Percentiles rank a stretch among this genome's conserved stretches.
These are phyloP conservation scores for Sibirionetta formosa DNA, from an alignment of 2,797 vertebrate genomes.

Conservation along the genomic window DNA sequence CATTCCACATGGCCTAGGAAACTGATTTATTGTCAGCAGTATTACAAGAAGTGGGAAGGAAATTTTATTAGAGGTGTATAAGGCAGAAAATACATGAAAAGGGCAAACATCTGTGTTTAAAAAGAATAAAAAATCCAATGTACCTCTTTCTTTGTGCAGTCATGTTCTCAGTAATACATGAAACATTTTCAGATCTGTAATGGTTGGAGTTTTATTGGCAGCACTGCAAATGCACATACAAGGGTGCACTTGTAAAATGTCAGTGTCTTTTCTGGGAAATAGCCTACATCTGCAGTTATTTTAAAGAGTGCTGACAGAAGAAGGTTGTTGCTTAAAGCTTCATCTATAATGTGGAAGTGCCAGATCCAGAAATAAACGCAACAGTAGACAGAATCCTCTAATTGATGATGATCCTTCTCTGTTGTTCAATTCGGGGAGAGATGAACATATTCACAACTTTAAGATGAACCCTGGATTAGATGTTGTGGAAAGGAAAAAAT, in stretches of 20 bases:
- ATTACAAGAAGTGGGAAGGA: not conserved
- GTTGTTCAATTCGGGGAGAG: not conserved
- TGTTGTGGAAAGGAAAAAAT: not conserved
- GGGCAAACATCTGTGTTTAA: not conserved
- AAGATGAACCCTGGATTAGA: not conserved
- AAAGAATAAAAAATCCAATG: not conserved
- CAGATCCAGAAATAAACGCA: slow-evolving; percentile 3
- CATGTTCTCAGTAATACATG: not conserved
- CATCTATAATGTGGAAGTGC: not conserved
- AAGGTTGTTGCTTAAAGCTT: slow-evolving; percentile 19
- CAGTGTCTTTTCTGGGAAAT: slow-evolving; percentile 29
- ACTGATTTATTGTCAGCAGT: not conserved
- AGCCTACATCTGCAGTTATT: slow-evolving; percentile 11
- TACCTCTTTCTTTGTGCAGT: not conserved
- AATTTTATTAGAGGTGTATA: not conserved
- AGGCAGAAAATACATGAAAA: not conserved
- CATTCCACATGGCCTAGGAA: not conserved
- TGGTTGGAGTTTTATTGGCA: slow-evolving; percentile 17
- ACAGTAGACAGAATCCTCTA: not conserved
- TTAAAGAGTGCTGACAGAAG: not conserved
- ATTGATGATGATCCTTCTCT: not conserved
- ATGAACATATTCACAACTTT: not conserved
- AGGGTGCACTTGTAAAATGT: slow-evolving; percentile 24
- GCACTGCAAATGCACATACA: not conserved
- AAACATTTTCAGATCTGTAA: slow-evolving; percentile 32